Conservation (phyloP, 1,140 invertebrate species). For the Hyphantria cunea region DNA sequence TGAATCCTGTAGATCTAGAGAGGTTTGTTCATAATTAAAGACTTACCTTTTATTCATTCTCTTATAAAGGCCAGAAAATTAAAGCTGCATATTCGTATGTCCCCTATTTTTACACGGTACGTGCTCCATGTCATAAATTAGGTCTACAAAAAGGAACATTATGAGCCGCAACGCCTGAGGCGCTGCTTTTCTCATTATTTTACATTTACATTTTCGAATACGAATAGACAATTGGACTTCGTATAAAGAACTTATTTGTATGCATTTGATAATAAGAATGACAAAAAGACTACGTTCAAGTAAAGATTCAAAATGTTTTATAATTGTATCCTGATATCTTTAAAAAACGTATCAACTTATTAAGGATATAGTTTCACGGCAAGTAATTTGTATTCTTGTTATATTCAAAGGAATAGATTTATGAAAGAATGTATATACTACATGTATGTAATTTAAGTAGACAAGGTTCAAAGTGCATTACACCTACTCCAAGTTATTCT, state of each 20-base stretch:
- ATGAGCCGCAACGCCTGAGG: constrained; percentile 45
- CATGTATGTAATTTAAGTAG: too few relatives aligned
- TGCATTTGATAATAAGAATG: constrained; percentile 35
- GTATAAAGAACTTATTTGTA: constrained; percentile 32
- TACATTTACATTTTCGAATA: constrained; percentile 41
- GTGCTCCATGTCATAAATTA: constrained; percentile 60
- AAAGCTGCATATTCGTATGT: constrained; percentile 60
- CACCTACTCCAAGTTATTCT: too few relatives aligned
- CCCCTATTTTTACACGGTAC: constrained; percentile 56
- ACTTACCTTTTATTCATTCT: constrained; percentile 56
- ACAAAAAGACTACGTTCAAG: background rate
- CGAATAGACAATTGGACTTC: constrained; percentile 36
- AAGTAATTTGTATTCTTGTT: too few relatives aligned
- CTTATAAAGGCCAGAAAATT: constrained; percentile 57
- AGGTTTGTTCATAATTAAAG: constrained; percentile 58
- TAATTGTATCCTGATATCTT: background rate
- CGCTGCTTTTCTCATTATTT: constrained; percentile 53
- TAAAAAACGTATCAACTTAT: too few relatives aligned
- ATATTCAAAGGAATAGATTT: too few relatives aligned
- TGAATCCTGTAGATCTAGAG: constrained; percentile 36
- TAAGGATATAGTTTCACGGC: too few relatives aligned
- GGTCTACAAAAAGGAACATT: constrained; percentile 58
- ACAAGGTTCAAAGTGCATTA: too few relatives aligned
- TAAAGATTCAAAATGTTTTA: background rate
- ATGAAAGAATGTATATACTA: too few relatives aligned